Percentiles rank a stretch among this genome's conserved stretches.
phyloP scores from a whole-genome alignment of 2,113 vertebrate genomes.

The Rattus norvegicus region GRCr8 NC_086028.1:50189001-50189500 shows the following conservation, averaged over 20 bases:
- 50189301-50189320: not conserved
- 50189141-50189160: not conserved
- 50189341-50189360: too few species aligned
- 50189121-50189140: not conserved
- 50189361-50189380: not conserved
- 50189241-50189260: not conserved
- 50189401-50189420: too few species aligned
- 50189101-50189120: not conserved
- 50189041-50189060: not conserved
- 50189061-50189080: accelerated
- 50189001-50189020: not conserved
- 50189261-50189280: not conserved
- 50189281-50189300: not conserved
- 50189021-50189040: not conserved
- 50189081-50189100: not conserved
- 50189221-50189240: not conserved
- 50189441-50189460: not conserved
- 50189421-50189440: too few species aligned
- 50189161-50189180: not conserved
- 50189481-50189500: not conserved
- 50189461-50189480: not conserved
- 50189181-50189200: not conserved
- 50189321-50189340: too few species aligned
- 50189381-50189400: too few species aligned
- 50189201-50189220: not conserved